phyloP scores from a whole-genome alignment of 2,797 vertebrate genomes.

The Perdix hodgsoniae region DNA sequence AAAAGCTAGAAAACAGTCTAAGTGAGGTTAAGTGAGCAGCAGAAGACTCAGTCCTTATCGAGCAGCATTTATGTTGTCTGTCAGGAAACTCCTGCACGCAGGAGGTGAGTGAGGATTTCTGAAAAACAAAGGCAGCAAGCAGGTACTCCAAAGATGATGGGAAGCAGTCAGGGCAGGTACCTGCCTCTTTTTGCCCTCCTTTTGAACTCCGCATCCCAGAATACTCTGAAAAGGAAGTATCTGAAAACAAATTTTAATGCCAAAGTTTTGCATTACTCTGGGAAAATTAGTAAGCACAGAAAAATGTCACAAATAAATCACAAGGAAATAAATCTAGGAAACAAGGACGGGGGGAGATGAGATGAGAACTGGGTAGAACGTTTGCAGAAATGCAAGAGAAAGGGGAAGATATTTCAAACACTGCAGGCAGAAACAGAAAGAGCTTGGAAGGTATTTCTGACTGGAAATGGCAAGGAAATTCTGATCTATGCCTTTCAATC shows the following conservation, averaged over 20 bases:
- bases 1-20: not conserved
- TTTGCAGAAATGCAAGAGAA: not conserved
- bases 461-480: not conserved
- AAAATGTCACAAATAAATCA: slow-evolving; percentile 34
- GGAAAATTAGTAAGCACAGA: not conserved
- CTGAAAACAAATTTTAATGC: not conserved
- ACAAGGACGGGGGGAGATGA: not conserved
- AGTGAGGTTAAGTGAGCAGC: not conserved
- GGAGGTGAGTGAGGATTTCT: not conserved
- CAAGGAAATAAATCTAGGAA: slow-evolving; percentile 19
- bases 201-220: not conserved
- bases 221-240: not conserved
- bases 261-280: not conserved
- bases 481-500: not conserved
- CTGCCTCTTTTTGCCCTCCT: not conserved
- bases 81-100: not conserved
- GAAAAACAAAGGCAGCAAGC: not conserved
- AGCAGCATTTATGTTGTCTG: not conserved
- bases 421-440: not conserved
- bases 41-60: not conserved
- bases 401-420: not conserved
- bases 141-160: not conserved
- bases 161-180: not conserved
- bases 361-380: not conserved
- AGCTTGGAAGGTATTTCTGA: not conserved